Conservation (phyloP, 2,113 vertebrate genomes). For the Rousettus leschenaultii region DNA sequence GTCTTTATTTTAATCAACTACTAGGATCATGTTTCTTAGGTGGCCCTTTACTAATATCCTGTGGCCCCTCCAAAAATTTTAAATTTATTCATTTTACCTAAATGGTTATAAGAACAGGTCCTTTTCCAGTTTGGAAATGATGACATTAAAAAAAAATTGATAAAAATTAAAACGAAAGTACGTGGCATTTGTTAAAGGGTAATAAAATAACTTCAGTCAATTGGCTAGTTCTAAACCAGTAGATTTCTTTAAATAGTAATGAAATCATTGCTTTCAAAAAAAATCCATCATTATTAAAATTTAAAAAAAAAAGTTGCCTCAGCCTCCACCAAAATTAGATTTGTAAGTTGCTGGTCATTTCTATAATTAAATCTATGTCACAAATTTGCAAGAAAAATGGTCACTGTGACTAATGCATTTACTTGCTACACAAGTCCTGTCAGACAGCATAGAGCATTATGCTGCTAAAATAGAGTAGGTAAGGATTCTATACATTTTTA, state of each 20-base stretch:
- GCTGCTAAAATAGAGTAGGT: conserved; percentile 78
- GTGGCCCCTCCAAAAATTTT: background rate
- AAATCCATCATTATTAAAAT: conserved; percentile 89
- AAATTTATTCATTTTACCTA: conserved; percentile 40
- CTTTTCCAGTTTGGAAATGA: conserved; percentile 53
- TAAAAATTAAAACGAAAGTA: conserved; percentile 71
- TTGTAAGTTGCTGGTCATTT: conserved; percentile 90
- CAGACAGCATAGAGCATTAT: conserved; percentile 82
- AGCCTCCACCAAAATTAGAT: conserved; percentile 87
- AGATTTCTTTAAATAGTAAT: conserved; percentile 87
- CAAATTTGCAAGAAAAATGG: conserved; percentile 89
- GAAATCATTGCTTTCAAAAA: conserved; percentile 84
- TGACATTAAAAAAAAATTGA: conserved; percentile 72
- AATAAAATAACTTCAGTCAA: conserved; percentile 82
- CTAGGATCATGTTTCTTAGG: conserved; percentile 42
- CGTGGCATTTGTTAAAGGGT: conserved; percentile 77
- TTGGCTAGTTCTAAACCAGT: conserved; percentile 81
- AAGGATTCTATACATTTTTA: conserved; percentile 83
- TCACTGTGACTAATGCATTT: conserved; percentile 89
- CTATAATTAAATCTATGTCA: conserved; percentile 90
- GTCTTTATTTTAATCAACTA: conserved; percentile 64
- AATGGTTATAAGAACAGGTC: background rate
- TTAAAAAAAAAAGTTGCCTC: conserved; percentile 81
- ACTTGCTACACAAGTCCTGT: conserved; percentile 83
- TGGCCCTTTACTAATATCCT: conserved; percentile 49